Evolutionary conservation across 2,113 vertebrate species (phyloP).

Genomic region (Dunckerocampus dactyliophorus): DNA sequence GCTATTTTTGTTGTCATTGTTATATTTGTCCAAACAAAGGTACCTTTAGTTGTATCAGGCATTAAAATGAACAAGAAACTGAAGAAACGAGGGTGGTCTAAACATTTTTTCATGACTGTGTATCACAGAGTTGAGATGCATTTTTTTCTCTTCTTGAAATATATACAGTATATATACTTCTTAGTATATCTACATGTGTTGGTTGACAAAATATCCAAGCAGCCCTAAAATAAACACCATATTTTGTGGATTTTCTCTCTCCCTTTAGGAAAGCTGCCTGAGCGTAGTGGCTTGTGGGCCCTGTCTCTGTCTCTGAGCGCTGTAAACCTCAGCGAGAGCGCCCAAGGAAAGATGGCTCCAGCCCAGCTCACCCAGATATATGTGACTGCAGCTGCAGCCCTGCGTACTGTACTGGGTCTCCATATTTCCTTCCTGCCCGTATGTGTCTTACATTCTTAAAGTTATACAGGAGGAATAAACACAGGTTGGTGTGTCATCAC

Average conservation of each 20-base stretch:
- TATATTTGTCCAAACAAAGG: too few species aligned
- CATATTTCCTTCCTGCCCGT: slow-evolving; percentile 87
- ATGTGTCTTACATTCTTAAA: slow-evolving; percentile 39
- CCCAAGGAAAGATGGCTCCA: slow-evolving; percentile 85
- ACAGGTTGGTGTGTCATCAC: background rate
- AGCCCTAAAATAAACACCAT: background rate
- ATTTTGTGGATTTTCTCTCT: background rate
- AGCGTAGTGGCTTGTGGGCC: slow-evolving; percentile 79
- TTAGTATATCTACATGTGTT: too few species aligned
- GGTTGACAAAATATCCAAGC: too few species aligned
- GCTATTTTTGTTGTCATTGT: too few species aligned
- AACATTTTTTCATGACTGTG: too few species aligned
- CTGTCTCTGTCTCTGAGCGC: slow-evolving; percentile 90
- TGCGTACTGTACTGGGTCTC: slow-evolving; percentile 83
- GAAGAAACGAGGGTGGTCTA: too few species aligned
- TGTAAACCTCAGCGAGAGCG: slow-evolving; percentile 91
- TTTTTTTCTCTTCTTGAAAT: too few species aligned
- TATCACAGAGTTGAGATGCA: too few species aligned
- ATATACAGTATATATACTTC: too few species aligned
- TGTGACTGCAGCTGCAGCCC: slow-evolving; percentile 84
- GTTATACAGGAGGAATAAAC: too few species aligned
- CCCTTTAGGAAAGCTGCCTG: slow-evolving; percentile 82
- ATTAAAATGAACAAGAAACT: too few species aligned
- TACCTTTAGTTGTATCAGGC: too few species aligned
- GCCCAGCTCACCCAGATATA: slow-evolving; percentile 87